Base-by-base conservation (phyloP, 2,888 invertebrate genomes). In the Diaphora mendica region DNA sequence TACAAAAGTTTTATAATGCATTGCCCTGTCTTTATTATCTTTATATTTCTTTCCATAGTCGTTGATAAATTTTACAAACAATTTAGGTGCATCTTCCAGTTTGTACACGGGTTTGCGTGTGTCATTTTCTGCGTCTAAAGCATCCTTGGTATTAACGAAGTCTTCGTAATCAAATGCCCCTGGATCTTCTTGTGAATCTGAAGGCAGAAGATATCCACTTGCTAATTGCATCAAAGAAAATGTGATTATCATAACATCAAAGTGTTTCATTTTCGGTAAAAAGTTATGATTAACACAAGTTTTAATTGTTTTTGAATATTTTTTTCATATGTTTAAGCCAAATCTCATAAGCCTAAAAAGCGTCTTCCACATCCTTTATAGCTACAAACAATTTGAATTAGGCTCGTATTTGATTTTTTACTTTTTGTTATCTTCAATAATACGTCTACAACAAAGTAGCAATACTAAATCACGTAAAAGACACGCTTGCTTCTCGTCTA, bases 11-110 rank as follows among this genome's bases (percentile, higher is more conserved):
- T 30, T 39, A 26, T 23, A 70, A 70, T 62, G 70, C 15, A 30
- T 42, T 30, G 42, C 62, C 15, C 23, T 70, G 7, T 70, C 77
- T 33, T 59, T 55, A 44, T 75, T 68, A 42, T 67, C 62, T 64
- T 70, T 70, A 44, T 77, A 77, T 17, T 70, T 48, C 66, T 75
- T 77, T 44, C 62, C 68, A 59, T 68, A 77, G 35, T 77, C 68
- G 20, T 11, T 48, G 9, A 75, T 59, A 42, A 75, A 77, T 48
- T 77, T 70, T 62, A 68, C 48, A 67, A 77, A 77, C 26, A 77
- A 30, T 65, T 71, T 39, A 5, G 71, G 68, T 23, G 74, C 74
- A 51, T 77, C 39, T 51, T 64, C 42, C 42, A 77, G 48, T n/a
- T 74, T 72, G 65, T 75, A 74, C 42, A 70, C 30, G 0, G 30